Conservation (phyloP, 2,888 invertebrate species). For the Thera obeliscata region DNA sequence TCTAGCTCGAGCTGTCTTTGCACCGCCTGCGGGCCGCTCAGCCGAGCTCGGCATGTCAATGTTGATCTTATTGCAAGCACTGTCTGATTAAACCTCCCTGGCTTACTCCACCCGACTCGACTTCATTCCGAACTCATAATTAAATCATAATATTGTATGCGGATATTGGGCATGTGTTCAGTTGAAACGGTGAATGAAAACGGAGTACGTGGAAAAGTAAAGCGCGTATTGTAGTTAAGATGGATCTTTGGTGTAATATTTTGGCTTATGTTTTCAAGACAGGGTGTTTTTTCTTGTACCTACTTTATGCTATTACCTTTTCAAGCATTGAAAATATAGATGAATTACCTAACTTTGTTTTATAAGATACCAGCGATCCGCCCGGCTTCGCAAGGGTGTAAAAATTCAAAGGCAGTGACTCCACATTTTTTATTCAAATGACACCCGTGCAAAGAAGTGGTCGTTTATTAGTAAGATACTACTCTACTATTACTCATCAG, state of each 20-base stretch:
- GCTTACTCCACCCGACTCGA: conserved; percentile 52
- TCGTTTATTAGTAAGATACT: no score
- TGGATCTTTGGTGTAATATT: not conserved
- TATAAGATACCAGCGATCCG: no score
- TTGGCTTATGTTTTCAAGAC: no score
- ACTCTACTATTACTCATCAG: no score
- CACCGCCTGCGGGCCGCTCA: conserved; percentile 41
- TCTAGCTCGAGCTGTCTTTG: conserved; percentile 60
- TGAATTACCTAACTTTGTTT: no score
- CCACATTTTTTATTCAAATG: no score
- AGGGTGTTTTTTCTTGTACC: no score
- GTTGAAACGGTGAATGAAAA: conserved; percentile 7
- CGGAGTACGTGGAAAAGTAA: not conserved
- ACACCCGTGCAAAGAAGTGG: no score
- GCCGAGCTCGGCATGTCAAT: conserved; percentile 54
- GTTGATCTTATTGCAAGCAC: conserved; percentile 65
- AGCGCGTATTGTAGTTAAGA: not conserved
- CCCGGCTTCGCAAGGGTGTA: no score
- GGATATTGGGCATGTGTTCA: conserved; percentile 39
- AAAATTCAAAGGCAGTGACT: no score
- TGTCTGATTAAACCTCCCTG: conserved; percentile 69
- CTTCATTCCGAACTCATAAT: conserved; percentile 64
- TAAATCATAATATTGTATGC: conserved; percentile 64
- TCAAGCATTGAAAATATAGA: no score
- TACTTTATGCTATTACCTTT: no score